A percentile compares a stretch with the other conserved stretches of the same genome.
Conservation (phyloP, 2,113 vertebrate species). For the Sapayoa aenigma region DNA sequence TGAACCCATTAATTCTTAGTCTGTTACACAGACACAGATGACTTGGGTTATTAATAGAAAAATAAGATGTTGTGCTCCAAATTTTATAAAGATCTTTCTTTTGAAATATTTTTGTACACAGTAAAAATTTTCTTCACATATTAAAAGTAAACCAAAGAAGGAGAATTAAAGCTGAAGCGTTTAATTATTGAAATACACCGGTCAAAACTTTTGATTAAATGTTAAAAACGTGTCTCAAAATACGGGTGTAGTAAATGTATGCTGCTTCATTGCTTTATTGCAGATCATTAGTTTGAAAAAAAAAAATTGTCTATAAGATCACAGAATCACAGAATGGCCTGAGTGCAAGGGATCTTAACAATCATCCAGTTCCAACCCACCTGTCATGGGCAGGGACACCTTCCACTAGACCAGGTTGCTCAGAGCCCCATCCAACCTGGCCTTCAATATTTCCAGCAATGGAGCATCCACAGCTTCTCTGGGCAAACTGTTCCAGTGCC, state of each 20-base stretch:
- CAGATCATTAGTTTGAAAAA: background rate
- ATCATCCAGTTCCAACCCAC: background rate
- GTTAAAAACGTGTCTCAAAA: background rate
- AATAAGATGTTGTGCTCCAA: background rate
- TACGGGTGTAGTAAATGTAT: background rate
- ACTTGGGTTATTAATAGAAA: background rate
- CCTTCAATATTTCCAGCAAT: background rate
- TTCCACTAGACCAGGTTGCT: background rate
- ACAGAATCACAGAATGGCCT: background rate
- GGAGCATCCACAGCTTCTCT: background rate
- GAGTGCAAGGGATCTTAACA: background rate
- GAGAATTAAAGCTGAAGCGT: background rate
- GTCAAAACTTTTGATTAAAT: background rate
- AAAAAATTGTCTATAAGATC: background rate
- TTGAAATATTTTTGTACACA: background rate
- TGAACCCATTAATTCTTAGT: background rate
- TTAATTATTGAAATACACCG: background rate
- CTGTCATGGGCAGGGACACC: background rate
- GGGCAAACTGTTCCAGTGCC: background rate
- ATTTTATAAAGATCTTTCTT: background rate
- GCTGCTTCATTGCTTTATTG: background rate
- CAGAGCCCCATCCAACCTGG: background rate
- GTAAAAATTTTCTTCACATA: background rate
- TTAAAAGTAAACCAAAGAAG: background rate
- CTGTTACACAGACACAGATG: background rate